Percentiles rank a stretch among this genome's conserved stretches.
phyloP scores from a whole-genome alignment of 1,140 invertebrate species.

The Globodera rostochiensis region DNA sequence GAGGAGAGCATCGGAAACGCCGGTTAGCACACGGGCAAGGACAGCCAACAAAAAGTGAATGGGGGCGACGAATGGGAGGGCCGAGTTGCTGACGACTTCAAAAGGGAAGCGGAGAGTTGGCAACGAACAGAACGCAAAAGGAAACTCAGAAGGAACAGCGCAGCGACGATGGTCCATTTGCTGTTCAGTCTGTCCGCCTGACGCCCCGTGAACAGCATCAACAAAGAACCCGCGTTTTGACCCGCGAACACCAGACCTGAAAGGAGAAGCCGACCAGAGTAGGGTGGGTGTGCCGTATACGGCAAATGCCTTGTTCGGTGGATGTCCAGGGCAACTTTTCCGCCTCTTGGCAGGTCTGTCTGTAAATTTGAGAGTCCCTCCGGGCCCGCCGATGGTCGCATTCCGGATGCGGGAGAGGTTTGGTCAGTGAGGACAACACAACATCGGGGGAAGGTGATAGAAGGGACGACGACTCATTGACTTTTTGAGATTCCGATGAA shows the following conservation, averaged over 20 bases:
- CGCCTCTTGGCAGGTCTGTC: slow-evolving; percentile 49
- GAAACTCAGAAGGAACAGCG: slow-evolving; percentile 45
- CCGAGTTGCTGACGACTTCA: slow-evolving; percentile 52
- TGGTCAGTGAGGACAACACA: not conserved
- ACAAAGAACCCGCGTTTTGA: slow-evolving; percentile 57
- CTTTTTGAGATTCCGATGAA: not conserved
- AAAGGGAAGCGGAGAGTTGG: not conserved
- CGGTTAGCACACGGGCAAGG: slow-evolving; percentile 58
- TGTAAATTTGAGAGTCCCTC: slow-evolving; percentile 8
- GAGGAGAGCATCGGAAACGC: slow-evolving; percentile 59
- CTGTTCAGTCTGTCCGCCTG: slow-evolving; percentile 61
- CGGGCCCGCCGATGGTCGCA: slow-evolving; percentile 8
- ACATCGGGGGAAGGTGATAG: not conserved
- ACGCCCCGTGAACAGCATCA: slow-evolving; percentile 59
- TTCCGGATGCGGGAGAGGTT: not conserved
- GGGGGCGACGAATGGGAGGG: slow-evolving; percentile 53
- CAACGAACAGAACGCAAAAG: not conserved
- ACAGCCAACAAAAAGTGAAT: slow-evolving; percentile 53
- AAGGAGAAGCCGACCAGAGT: not conserved
- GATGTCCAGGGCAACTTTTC: slow-evolving; percentile 53
- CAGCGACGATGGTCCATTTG: slow-evolving; percentile 60
- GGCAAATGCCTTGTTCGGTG: slow-evolving; percentile 48
- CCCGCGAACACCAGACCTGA: slow-evolving; percentile 61
- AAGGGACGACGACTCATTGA: not conserved
- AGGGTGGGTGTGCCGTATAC: not conserved